Evolutionary conservation across 2,888 invertebrate genomes (phyloP).

Genomic region (Crossocerus cetratus): DNA sequence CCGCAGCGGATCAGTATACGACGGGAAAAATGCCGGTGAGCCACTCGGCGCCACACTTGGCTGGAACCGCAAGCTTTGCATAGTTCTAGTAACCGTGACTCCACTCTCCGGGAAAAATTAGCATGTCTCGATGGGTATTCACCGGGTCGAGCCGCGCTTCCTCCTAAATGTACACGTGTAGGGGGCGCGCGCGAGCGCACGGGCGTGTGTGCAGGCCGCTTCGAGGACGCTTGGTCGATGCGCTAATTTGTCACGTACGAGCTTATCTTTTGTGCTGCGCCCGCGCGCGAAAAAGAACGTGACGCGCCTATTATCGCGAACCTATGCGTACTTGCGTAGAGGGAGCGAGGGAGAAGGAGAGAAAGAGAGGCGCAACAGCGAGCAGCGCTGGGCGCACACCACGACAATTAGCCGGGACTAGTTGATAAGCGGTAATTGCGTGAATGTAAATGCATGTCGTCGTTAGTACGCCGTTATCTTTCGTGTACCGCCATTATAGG

Average conservation of each 20-base stretch:
- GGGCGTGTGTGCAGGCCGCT: not conserved
- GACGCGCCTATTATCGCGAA: constrained; percentile 29
- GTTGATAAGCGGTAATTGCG: constrained; percentile 45
- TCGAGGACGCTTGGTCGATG: not conserved
- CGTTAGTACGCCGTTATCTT: constrained; percentile 34
- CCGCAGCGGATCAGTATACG: too few relatives aligned
- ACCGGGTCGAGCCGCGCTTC: too few relatives aligned
- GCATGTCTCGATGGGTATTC: not conserved
- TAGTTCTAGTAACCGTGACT: constrained; percentile 3
- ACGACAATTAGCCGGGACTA: constrained; percentile 16
- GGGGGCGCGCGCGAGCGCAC: not conserved
- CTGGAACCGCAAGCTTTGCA: not conserved
- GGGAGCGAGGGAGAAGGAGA: not conserved
- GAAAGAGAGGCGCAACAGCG: constrained; percentile 32
- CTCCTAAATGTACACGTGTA: not conserved
- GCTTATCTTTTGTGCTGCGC: not conserved
- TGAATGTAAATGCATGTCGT: constrained; percentile 43
- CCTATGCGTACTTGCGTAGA: constrained; percentile 41
- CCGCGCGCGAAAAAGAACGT: not conserved
- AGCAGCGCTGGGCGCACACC: too few relatives aligned
- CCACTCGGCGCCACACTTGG: too few relatives aligned
- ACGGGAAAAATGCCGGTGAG: too few relatives aligned
- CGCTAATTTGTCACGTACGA: not conserved
- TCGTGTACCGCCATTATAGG: constrained; percentile 20
- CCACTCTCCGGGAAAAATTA: not conserved